Evolutionary conservation across 2,797 vertebrate genomes (phyloP).

Genomic region (Ambastaia sidthimunki): DNA sequence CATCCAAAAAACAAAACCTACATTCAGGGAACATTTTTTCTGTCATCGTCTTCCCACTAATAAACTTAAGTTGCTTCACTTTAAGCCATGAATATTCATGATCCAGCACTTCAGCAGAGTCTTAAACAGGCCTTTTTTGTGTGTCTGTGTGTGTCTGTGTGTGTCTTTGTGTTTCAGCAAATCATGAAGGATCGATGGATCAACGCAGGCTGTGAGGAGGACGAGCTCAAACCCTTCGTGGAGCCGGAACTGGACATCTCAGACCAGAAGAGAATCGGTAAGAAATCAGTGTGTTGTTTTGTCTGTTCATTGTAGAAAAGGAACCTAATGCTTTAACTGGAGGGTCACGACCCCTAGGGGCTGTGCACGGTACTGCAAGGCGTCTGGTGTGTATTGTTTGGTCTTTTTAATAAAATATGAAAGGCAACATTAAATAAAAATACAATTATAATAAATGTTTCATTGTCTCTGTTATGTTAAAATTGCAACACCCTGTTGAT

Average conservation of each 20-base stretch:
- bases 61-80: not conserved
- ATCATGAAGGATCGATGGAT: conserved; percentile 97
- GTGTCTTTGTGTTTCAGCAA: conserved; percentile 77
- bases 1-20: not conserved
- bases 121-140: not conserved
- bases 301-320: not conserved
- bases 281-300: not conserved
- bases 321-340: too few relatives aligned
- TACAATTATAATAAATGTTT: too few relatives aligned
- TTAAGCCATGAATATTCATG: conserved; percentile 17
- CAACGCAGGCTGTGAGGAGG: conserved; percentile 88
- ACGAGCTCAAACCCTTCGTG: conserved; percentile 88
- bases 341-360: too few relatives aligned
- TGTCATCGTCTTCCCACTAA: not conserved
- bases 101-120: not conserved
- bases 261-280: conserved; percentile 92
- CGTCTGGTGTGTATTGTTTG: too few relatives aligned
- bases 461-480: too few relatives aligned
- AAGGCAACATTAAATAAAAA: too few relatives aligned
- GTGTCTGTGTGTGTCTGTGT: not conserved
- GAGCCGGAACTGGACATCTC: conserved; percentile 89
- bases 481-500: too few relatives aligned
- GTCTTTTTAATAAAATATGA: too few relatives aligned
- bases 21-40: not conserved
- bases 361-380: too few relatives aligned